Conservation (phyloP, 2,888 invertebrate species). For the Hydropsyche betteni region DNA sequence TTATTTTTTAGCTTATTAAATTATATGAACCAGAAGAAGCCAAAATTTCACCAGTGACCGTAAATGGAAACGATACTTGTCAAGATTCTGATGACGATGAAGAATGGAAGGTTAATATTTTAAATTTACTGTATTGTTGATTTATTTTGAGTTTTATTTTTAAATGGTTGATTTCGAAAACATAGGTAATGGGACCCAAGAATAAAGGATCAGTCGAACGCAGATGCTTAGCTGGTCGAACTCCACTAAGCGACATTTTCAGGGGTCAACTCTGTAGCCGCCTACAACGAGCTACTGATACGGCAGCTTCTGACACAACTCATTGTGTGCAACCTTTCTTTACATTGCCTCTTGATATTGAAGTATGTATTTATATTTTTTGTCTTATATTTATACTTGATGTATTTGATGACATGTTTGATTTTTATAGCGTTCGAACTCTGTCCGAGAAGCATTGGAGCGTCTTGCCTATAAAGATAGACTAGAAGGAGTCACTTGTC, state of each 20-base stretch:
- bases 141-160: not conserved
- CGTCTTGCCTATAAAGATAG: conserved; percentile 85
- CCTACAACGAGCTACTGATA: conserved; percentile 72
- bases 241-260: conserved; percentile 93
- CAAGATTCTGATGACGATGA: conserved; percentile 64
- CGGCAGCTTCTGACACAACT: conserved; percentile 72
- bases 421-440: conserved; percentile 75
- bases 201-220: conserved; percentile 90
- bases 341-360: conserved; percentile 92
- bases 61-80: conserved; percentile 60
- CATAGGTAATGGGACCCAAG: conserved; percentile 82
- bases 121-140: not conserved
- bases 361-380: conserved; percentile 66
- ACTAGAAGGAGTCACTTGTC: conserved; percentile 85
- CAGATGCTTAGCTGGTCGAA: conserved; percentile 81
- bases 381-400: not conserved
- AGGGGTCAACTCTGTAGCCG: conserved; percentile 89
- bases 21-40: conserved; percentile 68
- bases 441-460: conserved; percentile 88
- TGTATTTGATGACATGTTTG: not conserved
- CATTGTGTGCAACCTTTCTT: conserved; percentile 96
- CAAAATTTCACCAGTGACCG: conserved; percentile 55
- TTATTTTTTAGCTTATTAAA: conserved; percentile 65
- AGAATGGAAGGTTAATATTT: conserved; percentile 72
- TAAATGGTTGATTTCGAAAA: conserved; percentile 3